Evolutionary conservation across 2,888 invertebrate genomes (phyloP).

Genomic region (Drosophila multiciliata): DNA sequence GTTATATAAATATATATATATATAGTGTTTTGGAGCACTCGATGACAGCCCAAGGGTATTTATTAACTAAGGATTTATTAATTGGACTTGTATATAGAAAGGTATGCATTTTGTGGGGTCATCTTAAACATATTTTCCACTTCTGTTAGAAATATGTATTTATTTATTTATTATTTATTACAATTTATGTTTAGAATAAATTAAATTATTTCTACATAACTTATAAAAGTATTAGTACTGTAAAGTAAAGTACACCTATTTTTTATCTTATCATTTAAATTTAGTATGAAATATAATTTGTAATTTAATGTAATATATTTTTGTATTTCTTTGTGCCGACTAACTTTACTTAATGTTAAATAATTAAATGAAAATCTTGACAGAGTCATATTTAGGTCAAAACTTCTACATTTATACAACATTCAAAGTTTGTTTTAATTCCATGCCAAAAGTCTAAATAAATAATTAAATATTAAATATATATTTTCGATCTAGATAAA

Average conservation of each 20-base stretch:
- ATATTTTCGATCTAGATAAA: not conserved
- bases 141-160: not conserved
- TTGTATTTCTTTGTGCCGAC: not conserved
- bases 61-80: not conserved
- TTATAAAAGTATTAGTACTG: not conserved
- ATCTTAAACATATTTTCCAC: too few relatives aligned
- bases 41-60: conserved; percentile 34
- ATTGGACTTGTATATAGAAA: conserved; percentile 24
- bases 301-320: not conserved
- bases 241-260: not conserved
- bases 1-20: conserved; percentile 2
- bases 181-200: not conserved
- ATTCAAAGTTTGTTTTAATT: too few relatives aligned
- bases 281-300: not conserved
- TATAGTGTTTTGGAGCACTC: conserved; percentile 43
- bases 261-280: not conserved
- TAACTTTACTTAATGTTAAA: too few relatives aligned
- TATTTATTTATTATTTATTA: too few relatives aligned
- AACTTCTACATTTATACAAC: too few relatives aligned
- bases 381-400: too few relatives aligned
- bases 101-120: conserved; percentile 47
- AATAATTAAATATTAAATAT: too few relatives aligned
- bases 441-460: too few relatives aligned
- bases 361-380: too few relatives aligned
- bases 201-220: not conserved